Base-by-base conservation (phyloP, 2,797 vertebrate species). In the Euthynnus affinis region DNA sequence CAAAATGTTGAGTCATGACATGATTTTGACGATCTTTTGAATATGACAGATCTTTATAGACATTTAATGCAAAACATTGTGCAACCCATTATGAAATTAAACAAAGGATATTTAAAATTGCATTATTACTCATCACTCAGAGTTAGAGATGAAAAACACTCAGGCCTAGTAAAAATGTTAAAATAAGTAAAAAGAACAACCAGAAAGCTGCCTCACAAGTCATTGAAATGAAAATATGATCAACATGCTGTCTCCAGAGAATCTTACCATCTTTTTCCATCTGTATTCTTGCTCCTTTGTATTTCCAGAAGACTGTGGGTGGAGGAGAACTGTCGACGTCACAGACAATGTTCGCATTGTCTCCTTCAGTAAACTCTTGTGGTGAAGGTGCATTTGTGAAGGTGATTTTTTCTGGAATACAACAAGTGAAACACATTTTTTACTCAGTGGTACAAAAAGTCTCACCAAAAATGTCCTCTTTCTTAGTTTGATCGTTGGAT, bases 271-370 rank as follows among this genome's bases (percentile, higher is more conserved):
- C 98, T 93, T 99, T 99, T 79, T 98, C 97, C 78, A 97, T 93
- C 83, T 97, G 94, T 71, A 99, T 97, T 80, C 96, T 97, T 42
- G 91, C 90, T 84, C 97, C 96, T 92, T 97, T 98, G 87, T 97
- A 97, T 80, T 98, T 98, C 98, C 98, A 99, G 88, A 97, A 95
- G 85, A 99, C 96, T 18, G 96, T 96, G n/a, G 98, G 97, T 5
- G 96, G 96, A 22, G 99, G 96, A 0, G 97, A 98, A 88, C 98
- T 98, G 90, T 96, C 91, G 78, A 99, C 97, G 1, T 99, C 97
- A 75, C 98, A 99, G 25, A 98, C 84, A 0, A 99, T 96, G 91
- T 96, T 93, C 0, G 98, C 98, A 4, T 96, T 95, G 32, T 99
- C 97, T 14, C 97, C 97, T 76, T 99, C 98, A 7, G 92, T 97